Base-by-base conservation (phyloP, 2,113 vertebrate species). In the Carassius auratus region DNA sequence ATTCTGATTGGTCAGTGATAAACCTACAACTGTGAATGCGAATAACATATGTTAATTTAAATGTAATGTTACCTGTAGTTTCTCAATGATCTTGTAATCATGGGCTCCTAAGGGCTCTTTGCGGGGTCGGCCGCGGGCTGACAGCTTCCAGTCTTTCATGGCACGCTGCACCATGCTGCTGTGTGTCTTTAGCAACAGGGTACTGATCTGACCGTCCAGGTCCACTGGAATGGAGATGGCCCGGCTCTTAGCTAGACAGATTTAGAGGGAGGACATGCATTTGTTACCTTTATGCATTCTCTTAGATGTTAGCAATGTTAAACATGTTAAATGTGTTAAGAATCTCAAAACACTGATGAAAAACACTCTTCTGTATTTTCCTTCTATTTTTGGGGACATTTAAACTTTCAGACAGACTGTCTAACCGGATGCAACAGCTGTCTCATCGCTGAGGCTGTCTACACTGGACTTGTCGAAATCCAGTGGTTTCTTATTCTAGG, bases 81-180 rank as follows among this genome's bases (percentile, higher is more conserved):
- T 99, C 89, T 99, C 98, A 71, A 99, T 98, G 81, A 99, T 98
- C 90, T 96, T 97, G 86, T 99, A 99, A 87, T 99, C 98, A 0
- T 95, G 96, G 0, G 94, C 95, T 1, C 97, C 96, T 4, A 97
- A 93, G n/a, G 94, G 92, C 90, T 99, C 97, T 86, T 97, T 98
- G 77, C 97, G 97, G 14, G 97, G 97, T 30, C 97, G 96, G 0
- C 92, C 92, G 71, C 97, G 97, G 0, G 97, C 96, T 0, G 97
- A 96, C 80, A 92, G 94, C 84, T 97, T 96, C 98, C 98, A 99
- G 14, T 97, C 98, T 92, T 98, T 97, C 42, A 96, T 97, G 0
- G 97, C 97, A 68, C 97, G 96, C 93, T 99, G 97, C 61, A 99
- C 97, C 95, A 97, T 97, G 88, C 94, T 97, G 13, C 93, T 96